Evolutionary conservation across 2,113 vertebrate species (phyloP), one percentile per base, ranked within the genome.

Genomic region (Vireo altiloquus): DNA sequence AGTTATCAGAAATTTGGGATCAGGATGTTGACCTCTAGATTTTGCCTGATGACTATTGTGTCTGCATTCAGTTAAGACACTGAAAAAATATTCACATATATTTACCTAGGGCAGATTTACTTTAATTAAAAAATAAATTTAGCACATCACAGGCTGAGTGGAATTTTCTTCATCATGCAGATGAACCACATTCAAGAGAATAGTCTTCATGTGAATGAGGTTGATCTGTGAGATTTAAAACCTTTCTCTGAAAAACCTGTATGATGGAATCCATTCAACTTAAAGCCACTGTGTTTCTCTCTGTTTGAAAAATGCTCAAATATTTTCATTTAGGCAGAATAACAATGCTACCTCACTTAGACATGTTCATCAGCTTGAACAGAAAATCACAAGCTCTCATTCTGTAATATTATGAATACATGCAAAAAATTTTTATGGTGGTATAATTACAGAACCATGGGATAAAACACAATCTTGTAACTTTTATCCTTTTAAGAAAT

Each of bases 1-100:
- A 90, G 74, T 85, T 91, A 57, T n/a, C 39, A 80, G 82, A 90
- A 90, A 93, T 93, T 94, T 66, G 68, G 68, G 47, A 49, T 88
- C 27, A 81, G 79, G 50, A 74, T 86, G 47, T 79, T 94, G 90
- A 77, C 78, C 63, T 70, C 42, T 63, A 66, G 84, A 80, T 79
- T 91, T 82, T 76, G 8, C 64, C 54, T 57, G 59, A 31, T 85
- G 59, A 28, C 39, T 78, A 6, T 23, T 79, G 22, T 65, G 13
- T 50, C 57, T 69, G 40, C n/a, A 27, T 79, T 89, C 44, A 79
- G 39, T 15, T 59, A 56, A 82, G 50, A 65, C 27, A 47, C 17
- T 77, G 57, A 61, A 91, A 82, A 87, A 44, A 19, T 57, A n/a
- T 56, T 80, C 50, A 74, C 39, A 28, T 82, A 10, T 35, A 59